A percentile compares a stretch with the other conserved stretches of the same genome.
Evolutionary conservation across 1,140 invertebrate species (phyloP).

Genomic region (Euura lappo): DNA sequence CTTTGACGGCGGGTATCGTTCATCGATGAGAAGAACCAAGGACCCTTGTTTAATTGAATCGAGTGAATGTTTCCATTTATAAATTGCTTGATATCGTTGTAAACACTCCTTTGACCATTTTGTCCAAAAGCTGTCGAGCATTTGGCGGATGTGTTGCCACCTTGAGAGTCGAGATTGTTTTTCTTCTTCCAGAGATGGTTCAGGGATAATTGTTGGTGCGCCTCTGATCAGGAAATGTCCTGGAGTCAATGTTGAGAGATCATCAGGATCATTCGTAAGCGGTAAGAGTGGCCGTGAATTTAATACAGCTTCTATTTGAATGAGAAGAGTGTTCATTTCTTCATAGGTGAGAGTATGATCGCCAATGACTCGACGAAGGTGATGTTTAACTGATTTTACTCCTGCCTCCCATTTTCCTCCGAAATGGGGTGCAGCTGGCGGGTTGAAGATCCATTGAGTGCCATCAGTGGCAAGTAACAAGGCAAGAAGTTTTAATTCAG

Average conservation of each 20-base stretch:
- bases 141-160: conserved; percentile 33
- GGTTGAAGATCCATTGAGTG: conserved; percentile 47
- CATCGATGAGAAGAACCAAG: conserved; percentile 18
- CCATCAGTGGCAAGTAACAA: background rate
- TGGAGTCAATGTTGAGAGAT: conserved; percentile 18
- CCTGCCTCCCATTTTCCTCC: conserved; percentile 53
- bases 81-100: conserved; percentile 17
- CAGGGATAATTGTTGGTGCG: conserved; percentile 17
- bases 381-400: conserved; percentile 44
- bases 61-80: background rate
- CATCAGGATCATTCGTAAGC: conserved; percentile 21
- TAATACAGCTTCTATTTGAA: conserved; percentile 21
- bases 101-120: conserved; percentile 35
- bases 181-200: conserved; percentile 16
- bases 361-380: conserved; percentile 29
- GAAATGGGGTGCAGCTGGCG: conserved; percentile 48
- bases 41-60: background rate
- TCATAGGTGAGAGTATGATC: conserved; percentile 21
- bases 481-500: background rate
- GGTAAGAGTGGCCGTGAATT: conserved; percentile 31
- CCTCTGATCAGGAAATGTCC: conserved; percentile 23
- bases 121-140: conserved; percentile 34
- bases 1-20: conserved; percentile 15
- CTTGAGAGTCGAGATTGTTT: conserved; percentile 19
- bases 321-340: conserved; percentile 14